Conservation (phyloP, 30 jellyfish, hydroid and myxozoan species). For the Hydra vulgaris region DNA sequence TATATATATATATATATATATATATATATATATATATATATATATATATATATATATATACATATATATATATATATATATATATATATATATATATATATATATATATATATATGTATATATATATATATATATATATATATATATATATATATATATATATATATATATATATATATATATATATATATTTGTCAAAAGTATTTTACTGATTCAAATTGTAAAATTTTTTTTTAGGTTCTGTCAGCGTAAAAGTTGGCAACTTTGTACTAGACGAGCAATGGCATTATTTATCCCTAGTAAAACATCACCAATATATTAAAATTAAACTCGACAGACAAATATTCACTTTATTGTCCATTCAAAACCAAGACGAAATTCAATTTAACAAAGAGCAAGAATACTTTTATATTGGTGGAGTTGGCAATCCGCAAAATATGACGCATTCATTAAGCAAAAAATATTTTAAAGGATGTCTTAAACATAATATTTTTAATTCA, state of each 20-base stretch:
- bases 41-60: no score
- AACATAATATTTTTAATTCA: not conserved
- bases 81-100: no score
- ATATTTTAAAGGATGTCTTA: not conserved
- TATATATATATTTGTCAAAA: not conserved
- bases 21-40: no score
- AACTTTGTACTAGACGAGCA: not conserved
- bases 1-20: no score
- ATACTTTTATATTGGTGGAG: not conserved
- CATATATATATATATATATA: no score
- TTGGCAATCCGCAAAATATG: not conserved
- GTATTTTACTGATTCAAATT: not conserved
- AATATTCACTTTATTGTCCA: not conserved
- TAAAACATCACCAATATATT: not conserved
- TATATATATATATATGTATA: no score
- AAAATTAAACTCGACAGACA: not conserved
- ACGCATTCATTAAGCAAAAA: not conserved
- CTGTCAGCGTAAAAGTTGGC: not conserved
- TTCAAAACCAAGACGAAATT: not conserved
- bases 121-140: no score
- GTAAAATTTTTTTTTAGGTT: no score
- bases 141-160: no score
- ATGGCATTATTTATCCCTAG: not conserved
- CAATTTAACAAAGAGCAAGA: not conserved
- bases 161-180: no score